A percentile compares a stretch with the other conserved stretches of the same genome.
phyloP scores from a whole-genome alignment of 1,140 invertebrate species.

The Diabrotica undecimpunctata region DNA sequence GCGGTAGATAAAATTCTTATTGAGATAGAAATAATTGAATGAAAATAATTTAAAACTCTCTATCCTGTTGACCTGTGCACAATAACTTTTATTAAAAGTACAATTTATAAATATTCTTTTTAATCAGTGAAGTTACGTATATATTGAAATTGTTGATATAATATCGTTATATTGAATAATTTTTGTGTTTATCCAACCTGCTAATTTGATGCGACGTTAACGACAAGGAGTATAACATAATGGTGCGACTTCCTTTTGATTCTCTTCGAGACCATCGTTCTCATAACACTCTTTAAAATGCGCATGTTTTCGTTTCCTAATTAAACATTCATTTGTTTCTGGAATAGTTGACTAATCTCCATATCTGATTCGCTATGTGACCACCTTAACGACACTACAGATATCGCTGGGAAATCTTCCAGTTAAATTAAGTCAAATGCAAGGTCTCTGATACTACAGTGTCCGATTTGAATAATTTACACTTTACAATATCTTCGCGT shows the following conservation, averaged over 20 bases:
- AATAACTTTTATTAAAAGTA: no score
- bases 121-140: no score
- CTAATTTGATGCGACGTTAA: neutral
- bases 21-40: no score
- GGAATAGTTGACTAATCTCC: constrained; percentile 42
- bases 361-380: constrained; percentile 44
- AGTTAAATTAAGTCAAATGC: constrained; percentile 43
- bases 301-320: constrained; percentile 41
- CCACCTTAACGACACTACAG: constrained; percentile 42
- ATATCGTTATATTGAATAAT: no score
- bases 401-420: constrained; percentile 43
- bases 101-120: no score
- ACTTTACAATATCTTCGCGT: constrained; percentile 29
- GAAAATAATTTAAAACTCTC: no score
- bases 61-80: no score
- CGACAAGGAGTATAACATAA: constrained; percentile 13
- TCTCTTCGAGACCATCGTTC: constrained; percentile 17
- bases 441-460: constrained; percentile 37
- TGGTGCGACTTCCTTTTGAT: constrained; percentile 12
- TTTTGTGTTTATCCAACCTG: no score
- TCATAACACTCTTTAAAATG: constrained; percentile 36
- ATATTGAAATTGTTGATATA: no score
- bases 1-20: no score
- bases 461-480: constrained; percentile 36
- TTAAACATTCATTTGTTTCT: constrained; percentile 43